A percentile compares a stretch with the other conserved stretches of the same genome.
These are phyloP conservation scores for Sebastiscus tertius DNA, from an alignment of 2,797 vertebrate species.

Conservation along the genomic window DNA sequence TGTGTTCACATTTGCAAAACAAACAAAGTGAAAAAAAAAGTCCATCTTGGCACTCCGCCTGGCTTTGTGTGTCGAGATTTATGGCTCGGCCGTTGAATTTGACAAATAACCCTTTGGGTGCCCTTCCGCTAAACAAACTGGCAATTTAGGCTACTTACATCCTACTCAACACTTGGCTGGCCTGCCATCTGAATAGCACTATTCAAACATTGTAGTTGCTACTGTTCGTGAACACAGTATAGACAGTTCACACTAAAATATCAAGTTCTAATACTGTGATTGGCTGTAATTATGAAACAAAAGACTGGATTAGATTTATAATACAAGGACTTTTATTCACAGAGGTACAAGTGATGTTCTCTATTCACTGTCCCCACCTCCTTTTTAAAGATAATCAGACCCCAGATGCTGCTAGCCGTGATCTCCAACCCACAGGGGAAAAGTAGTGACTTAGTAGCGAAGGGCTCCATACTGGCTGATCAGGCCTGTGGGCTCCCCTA, in stretches of 20 bases:
- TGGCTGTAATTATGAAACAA: conserved; percentile 1
- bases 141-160: conserved; percentile 63
- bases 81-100: conserved; percentile 66
- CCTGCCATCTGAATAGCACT: conserved; percentile 29
- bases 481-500: conserved; percentile 31
- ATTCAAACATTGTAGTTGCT: conserved; percentile 17
- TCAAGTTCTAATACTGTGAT: not conserved
- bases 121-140: conserved; percentile 70
- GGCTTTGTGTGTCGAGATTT: conserved; percentile 72
- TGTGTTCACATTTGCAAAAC: conserved; percentile 63
- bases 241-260: not conserved
- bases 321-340: conserved; percentile 6
- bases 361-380: conserved; percentile 1
- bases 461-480: conserved; percentile 47
- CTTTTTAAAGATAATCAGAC: conserved; percentile 41
- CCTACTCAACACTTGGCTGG: conserved; percentile 55
- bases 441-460: conserved; percentile 44
- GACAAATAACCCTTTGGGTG: conserved; percentile 70
- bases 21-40: conserved; percentile 51
- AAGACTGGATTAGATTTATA: not conserved
- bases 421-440: conserved; percentile 72
- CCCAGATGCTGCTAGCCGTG: conserved; percentile 72
- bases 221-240: not conserved
- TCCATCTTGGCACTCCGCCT: conserved; percentile 60
- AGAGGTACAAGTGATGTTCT: conserved; percentile 15